These are phyloP conservation scores for Megastigmus dorsalis DNA, from an alignment of 2,888 invertebrate species.

Conservation along the genomic window DNA sequence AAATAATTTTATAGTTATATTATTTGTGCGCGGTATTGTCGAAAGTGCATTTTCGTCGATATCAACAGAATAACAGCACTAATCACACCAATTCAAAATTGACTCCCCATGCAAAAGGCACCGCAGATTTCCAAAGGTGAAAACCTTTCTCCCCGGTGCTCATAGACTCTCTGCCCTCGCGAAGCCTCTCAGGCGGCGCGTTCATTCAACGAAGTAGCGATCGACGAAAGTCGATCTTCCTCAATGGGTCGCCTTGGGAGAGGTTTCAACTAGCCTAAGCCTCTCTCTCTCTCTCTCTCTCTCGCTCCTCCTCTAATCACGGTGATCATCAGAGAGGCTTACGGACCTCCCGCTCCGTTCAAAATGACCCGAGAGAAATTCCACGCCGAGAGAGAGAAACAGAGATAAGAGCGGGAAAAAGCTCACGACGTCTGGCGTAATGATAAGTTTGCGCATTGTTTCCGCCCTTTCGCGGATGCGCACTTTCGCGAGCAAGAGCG, in stretches of 20 bases:
- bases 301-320: conserved; percentile 44
- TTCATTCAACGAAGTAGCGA: too few species aligned
- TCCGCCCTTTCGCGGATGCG: neutral
- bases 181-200: too few species aligned
- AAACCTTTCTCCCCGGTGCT: too few species aligned
- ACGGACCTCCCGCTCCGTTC: conserved; percentile 16
- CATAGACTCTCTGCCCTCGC: too few species aligned
- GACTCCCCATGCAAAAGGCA: too few species aligned
- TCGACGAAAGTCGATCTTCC: conserved; percentile 10
- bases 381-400: neutral
- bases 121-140: too few species aligned
- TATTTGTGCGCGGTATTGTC: too few species aligned
- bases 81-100: too few species aligned
- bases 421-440: conserved; percentile 42
- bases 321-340: conserved; percentile 23
- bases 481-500: neutral
- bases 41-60: too few species aligned
- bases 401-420: conserved; percentile 3
- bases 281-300: too few species aligned
- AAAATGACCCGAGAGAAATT: conserved; percentile 12
- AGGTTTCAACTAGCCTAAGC: neutral
- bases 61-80: too few species aligned
- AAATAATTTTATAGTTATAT: too few species aligned
- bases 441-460: conserved; percentile 37
- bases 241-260: neutral